These are phyloP conservation scores for Dipodomys merriami DNA, from an alignment of 2,113 vertebrate species.

Conservation along the genomic window DNA sequence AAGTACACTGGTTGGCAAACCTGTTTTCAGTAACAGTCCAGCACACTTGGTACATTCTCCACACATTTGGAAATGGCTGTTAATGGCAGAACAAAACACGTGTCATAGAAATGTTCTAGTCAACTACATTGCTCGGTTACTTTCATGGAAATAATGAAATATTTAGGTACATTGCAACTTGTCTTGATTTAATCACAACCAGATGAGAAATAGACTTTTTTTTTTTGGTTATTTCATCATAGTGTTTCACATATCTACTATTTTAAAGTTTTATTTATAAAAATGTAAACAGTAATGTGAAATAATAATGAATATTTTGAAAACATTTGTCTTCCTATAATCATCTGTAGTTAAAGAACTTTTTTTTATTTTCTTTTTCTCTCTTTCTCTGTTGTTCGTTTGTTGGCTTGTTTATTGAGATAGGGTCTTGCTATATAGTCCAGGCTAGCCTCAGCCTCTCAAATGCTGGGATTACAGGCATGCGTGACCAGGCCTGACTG, in stretches of 20 bases:
- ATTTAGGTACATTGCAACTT: neutral
- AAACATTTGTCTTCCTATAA: neutral
- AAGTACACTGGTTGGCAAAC: neutral
- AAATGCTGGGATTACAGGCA: no score
- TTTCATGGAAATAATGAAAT: constrained; percentile 21
- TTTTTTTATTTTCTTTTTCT: constrained; percentile 22
- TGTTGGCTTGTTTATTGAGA: no score
- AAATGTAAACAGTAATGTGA: neutral
- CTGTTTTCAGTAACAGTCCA: neutral
- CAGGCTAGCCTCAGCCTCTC: no score
- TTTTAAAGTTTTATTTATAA: neutral
- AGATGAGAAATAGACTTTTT: neutral
- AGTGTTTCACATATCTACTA: neutral
- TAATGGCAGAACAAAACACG: neutral
- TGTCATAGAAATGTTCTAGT: constrained; percentile 2
- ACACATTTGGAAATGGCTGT: neutral
- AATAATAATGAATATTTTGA: constrained; percentile 4
- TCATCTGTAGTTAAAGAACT: neutral
- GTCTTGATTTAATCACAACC: neutral
- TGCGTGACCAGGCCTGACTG: neutral
- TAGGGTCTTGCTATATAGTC: no score
- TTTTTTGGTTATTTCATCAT: neutral
- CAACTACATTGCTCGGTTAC: constrained; percentile 22
- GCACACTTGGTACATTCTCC: neutral
- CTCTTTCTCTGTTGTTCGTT: no score